These are phyloP conservation scores for Stomatorhinus walkeri DNA, from an alignment of 2,797 vertebrate genomes.

Conservation along the genomic window DNA sequence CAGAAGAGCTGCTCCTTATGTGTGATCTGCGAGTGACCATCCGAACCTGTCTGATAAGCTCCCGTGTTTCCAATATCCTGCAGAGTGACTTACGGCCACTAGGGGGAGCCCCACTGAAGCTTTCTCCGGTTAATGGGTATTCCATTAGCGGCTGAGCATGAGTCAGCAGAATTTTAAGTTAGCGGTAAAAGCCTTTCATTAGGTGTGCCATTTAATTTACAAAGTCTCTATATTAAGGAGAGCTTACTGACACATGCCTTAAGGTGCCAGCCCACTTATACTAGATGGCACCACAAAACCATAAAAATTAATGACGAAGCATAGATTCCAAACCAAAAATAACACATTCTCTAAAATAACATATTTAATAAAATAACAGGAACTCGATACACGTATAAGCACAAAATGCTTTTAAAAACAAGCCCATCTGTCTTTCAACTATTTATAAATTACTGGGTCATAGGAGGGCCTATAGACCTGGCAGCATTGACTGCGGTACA, in stretches of 20 bases:
- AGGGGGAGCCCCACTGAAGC: background rate
- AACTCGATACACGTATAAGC: background rate
- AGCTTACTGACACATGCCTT: background rate
- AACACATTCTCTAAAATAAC: slow-evolving; percentile 3
- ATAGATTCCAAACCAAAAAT: slow-evolving; percentile 1
- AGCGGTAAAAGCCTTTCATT: background rate
- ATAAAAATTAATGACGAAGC: background rate
- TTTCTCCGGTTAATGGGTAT: background rate
- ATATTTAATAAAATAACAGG: background rate
- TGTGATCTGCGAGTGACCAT: background rate
- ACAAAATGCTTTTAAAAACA: background rate
- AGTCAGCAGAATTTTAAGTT: background rate
- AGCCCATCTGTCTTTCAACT: background rate
- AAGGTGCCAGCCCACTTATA: background rate
- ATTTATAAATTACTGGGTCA: background rate
- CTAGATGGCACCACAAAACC: background rate
- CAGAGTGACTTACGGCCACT: background rate
- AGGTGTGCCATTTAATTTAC: background rate
- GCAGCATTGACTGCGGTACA: background rate
- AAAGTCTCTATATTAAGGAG: background rate
- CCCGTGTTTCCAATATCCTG: background rate
- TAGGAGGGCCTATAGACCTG: background rate
- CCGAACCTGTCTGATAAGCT: background rate
- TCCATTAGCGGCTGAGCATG: background rate
- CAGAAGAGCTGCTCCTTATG: background rate